Evolutionary conservation across 2,888 invertebrate species (phyloP), one percentile per base, ranked within the genome.

Genomic region (Mythimna pallens): DNA sequence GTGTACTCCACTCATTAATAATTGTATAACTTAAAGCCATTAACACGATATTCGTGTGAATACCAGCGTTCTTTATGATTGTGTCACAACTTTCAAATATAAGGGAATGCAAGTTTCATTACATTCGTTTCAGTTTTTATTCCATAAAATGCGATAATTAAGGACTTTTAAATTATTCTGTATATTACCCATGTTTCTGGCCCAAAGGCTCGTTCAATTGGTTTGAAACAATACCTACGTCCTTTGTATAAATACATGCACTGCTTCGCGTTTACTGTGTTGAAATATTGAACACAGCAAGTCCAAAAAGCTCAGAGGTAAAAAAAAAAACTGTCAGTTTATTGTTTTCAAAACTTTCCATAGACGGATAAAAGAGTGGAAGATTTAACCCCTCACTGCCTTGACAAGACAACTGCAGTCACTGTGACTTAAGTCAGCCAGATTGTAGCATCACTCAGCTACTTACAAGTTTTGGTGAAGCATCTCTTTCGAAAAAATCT

Each of bases 41-140:
- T 73, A 81, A 78, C 73, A 82, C 81, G 70, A 76, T 55, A 70
- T 72, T 83, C 76, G 76, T 81, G 81, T 66, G 73, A 72, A 74
- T 63, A 66, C 43, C 30, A 0, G 17, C 52, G 66, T 58, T 70
- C n/a, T n/a, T 76, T 65, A 52, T 10, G 20, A 69, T 67, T 34
- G 17, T 34, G 40, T 57, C 52, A 65, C 14, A 69, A 54, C 30
- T 76, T 71, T 57, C 8, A 57, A 70, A 67, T 70, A 36, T 34
- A 76, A 62, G 2, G 36, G 64, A 64, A 61, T 65, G 54, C 25
- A 10, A 25, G 64, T 61, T 67, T 65, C 54, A 25, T 76, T 55
- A 55, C 5, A 62, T 17, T 76, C 55, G 30, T 55, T 59, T 55
- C 8, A 43, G 57, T 70, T 36, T 77, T 64, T n/a, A 30, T 59